These are phyloP conservation scores for Gnatocerus cornutus DNA, from an alignment of 2,888 invertebrate genomes.

Conservation along the genomic window DNA sequence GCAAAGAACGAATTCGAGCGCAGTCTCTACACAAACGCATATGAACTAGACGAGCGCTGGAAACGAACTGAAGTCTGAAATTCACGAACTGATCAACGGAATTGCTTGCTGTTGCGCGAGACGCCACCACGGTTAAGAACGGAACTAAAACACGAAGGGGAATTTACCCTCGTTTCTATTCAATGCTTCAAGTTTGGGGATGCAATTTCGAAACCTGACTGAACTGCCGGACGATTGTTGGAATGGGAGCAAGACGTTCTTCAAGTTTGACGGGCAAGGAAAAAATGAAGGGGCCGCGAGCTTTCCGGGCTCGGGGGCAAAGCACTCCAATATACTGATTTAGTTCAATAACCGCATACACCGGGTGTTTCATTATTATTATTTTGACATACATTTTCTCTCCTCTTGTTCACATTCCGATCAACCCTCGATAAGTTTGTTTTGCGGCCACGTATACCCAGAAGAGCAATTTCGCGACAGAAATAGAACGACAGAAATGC, in stretches of 20 bases:
- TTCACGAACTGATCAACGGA: constrained; percentile 30
- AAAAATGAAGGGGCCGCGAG: constrained; percentile 4
- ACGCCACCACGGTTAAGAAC: constrained; percentile 34
- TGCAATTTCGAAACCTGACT: constrained; percentile 32
- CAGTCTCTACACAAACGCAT: constrained; percentile 37
- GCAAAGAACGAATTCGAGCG: constrained; percentile 36
- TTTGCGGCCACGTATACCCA: constrained; percentile 13
- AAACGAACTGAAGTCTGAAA: constrained; percentile 34
- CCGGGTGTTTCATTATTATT: too few species aligned
- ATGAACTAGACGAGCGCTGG: constrained; percentile 40
- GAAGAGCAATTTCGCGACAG: constrained; percentile 11
- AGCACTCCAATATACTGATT: too few species aligned
- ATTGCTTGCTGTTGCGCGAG: constrained; percentile 13
- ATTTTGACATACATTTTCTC: too few species aligned
- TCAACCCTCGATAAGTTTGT: constrained; percentile 11
- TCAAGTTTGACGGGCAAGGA: constrained; percentile 9
- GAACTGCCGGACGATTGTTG: constrained; percentile 30
- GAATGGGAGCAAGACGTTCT: constrained; percentile 17
- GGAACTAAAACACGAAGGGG: constrained; percentile 29
- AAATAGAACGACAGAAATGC: constrained; percentile 17
- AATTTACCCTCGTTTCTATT: constrained; percentile 29
- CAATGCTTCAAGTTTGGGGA: constrained; percentile 33
- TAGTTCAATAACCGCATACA: too few species aligned
- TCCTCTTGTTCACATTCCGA: constrained; percentile 3
- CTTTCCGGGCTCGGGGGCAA: too few species aligned